Base-by-base conservation (phyloP, 2,797 vertebrate genomes). In the Okamejei kenojei region DNA sequence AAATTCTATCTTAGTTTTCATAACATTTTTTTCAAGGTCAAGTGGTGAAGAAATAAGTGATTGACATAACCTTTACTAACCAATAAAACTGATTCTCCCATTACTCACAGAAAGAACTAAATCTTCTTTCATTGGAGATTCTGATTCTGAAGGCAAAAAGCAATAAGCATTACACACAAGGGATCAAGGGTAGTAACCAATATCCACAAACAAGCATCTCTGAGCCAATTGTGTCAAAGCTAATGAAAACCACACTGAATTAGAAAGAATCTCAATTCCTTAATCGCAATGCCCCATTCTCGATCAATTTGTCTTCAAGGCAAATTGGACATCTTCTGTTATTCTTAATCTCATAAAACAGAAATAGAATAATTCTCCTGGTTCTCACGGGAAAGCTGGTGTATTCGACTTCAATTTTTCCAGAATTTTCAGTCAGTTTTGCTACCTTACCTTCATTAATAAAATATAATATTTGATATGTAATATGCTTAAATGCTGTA, bases 121-220 rank as follows among this genome's bases (percentile, higher is more conserved):
- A 68, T 88, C 63, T 88, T 88, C n/a, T 11, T 35, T 88, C 65
- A 68, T 7, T 65, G 61, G 32, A 88, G 29, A 68, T 88, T 88
- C 84, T 35, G 61, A 88, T 68, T 63, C 84, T 88, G 61, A 88
- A 68, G 82, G 84, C 84, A 88, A 88, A 88, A 88, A 68, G 61
- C 61, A 68, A 88, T 88, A 68, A 68, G 84, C 61, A 9, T 19
- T 9, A 35, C 63, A 68, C n/a, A 21, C 84, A 68, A 26, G 29
- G 29, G 84, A 88, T 68, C 63, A 35, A 88, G 68, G 84, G 17
- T 8, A 68, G n/a, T 88, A 68, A n/a, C 63, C 84, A 68, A 68
- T 68, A 88, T 68, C n/a, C 7, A 68, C n/a, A 68, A 88, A 68
- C 84, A 68, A 68, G 84, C 84, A 88, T 68, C 82, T 29, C n/a